phyloP scores from a whole-genome alignment of 2,797 vertebrate genomes.

The Gallinago solitaria region DNA sequence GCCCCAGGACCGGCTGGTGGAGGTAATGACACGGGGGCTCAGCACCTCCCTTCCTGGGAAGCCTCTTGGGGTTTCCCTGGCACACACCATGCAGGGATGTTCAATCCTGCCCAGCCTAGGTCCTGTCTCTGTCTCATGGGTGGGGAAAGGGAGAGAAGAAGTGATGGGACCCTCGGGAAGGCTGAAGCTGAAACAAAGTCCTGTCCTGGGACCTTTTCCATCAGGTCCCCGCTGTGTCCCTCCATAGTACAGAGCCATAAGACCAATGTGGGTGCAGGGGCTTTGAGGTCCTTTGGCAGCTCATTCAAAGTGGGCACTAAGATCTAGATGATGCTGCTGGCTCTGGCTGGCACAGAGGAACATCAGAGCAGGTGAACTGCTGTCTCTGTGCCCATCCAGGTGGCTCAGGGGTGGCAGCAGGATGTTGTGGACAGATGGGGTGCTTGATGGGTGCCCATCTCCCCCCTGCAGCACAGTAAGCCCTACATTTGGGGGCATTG shows the following conservation, averaged over 20 bases:
- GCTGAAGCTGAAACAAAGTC: background rate
- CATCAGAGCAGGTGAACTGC: fast-evolving
- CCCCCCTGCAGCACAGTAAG: fast-evolving
- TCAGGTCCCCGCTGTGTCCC: fast-evolving
- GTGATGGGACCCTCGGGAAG: fast-evolving
- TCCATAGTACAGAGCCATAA: fast-evolving
- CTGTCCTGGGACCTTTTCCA: fast-evolving
- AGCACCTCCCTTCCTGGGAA: no score
- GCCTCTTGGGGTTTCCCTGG: background rate
- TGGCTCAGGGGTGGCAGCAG: background rate
- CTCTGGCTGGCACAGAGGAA: background rate
- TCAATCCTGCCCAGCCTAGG: background rate
- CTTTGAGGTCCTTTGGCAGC: background rate
- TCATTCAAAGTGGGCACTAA: fast-evolving
- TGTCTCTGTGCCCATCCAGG: fast-evolving
- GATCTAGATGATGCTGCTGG: background rate
- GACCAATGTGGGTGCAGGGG: fast-evolving
- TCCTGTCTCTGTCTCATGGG: background rate
- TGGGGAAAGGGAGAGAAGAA: background rate
- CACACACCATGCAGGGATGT: fast-evolving
- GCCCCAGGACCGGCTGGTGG: constrained; percentile 88
- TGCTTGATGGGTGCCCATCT: background rate
- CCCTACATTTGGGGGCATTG: fast-evolving
- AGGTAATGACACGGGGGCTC: constrained; percentile 69
- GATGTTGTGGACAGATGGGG: no score